phyloP scores from a whole-genome alignment of 1,140 invertebrate genomes.

The Trissolcus basalis region DNA sequence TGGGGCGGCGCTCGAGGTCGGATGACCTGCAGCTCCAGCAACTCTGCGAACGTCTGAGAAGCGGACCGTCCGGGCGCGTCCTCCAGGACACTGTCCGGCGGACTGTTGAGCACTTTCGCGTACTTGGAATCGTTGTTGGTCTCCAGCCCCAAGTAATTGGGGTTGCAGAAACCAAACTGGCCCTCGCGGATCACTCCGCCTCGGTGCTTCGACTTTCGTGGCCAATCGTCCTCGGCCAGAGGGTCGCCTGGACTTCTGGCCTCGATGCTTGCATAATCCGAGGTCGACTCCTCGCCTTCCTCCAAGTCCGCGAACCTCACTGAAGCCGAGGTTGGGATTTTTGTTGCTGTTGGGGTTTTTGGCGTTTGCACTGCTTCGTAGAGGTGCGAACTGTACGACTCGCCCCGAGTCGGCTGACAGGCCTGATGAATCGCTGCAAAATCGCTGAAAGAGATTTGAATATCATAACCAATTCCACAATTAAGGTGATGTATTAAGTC shows the following conservation, averaged over 20 bases:
- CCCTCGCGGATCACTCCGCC: slow-evolving; percentile 74
- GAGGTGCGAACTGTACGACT: slow-evolving; percentile 79
- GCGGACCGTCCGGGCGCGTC: slow-evolving; percentile 74
- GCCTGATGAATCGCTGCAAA: slow-evolving; percentile 75
- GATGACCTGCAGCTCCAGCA: slow-evolving; percentile 72
- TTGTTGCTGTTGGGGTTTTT: slow-evolving; percentile 78
- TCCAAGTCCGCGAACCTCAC: slow-evolving; percentile 79
- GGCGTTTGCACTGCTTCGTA: slow-evolving; percentile 78
- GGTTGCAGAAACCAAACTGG: slow-evolving; percentile 83
- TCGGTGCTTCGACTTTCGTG: slow-evolving; percentile 64
- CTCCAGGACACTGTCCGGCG: slow-evolving; percentile 76
- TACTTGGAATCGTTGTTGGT: slow-evolving; percentile 70
- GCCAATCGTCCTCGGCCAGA: slow-evolving; percentile 76
- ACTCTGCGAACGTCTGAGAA: slow-evolving; percentile 72
- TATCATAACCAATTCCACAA: too few species aligned
- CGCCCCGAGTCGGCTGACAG: slow-evolving; percentile 75
- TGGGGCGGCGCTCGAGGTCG: slow-evolving; percentile 71
- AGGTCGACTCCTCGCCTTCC: slow-evolving; percentile 83
- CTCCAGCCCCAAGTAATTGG: slow-evolving; percentile 83
- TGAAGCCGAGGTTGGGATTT: slow-evolving; percentile 81
- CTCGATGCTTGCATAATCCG: slow-evolving; percentile 86
- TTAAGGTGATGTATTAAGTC: too few species aligned
- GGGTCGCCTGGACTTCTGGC: slow-evolving; percentile 76
- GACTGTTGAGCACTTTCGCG: slow-evolving; percentile 76
- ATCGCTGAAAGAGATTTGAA: slow-evolving; percentile 59